These are phyloP conservation scores for Cephus nigrinus DNA, from an alignment of 2,888 invertebrate species.

Conservation along the genomic window DNA sequence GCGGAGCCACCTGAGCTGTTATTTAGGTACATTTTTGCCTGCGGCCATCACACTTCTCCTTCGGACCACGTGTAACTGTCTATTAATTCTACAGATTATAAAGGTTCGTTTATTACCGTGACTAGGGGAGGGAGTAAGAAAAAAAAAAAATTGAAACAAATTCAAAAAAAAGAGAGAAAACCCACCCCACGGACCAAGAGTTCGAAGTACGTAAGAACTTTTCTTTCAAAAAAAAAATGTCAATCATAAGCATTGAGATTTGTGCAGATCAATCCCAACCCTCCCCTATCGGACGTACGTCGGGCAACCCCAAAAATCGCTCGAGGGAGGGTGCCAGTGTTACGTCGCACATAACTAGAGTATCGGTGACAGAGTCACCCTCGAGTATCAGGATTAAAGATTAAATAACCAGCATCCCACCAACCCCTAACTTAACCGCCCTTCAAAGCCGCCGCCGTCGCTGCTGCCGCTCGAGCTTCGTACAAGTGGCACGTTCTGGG, in stretches of 20 bases:
- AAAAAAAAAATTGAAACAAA: constrained; percentile 1
- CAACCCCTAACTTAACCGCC: constrained; percentile 47
- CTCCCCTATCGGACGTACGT: constrained; percentile 16
- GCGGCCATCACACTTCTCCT: constrained; percentile 47
- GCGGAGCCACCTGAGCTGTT: constrained; percentile 53
- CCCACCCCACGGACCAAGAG: not conserved
- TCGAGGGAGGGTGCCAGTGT: constrained; percentile 17
- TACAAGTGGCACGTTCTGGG: constrained; percentile 1
- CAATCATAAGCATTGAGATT: constrained; percentile 17
- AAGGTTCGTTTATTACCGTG: constrained; percentile 25
- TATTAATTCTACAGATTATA: constrained; percentile 32
- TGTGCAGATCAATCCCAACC: constrained; percentile 25
- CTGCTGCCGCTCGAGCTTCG: constrained; percentile 12
- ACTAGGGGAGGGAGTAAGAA: constrained; percentile 13
- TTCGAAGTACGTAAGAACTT: not conserved
- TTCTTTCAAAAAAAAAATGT: not conserved
- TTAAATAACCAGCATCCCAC: constrained; percentile 62
- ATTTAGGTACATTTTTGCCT: constrained; percentile 56
- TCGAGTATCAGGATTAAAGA: constrained; percentile 62
- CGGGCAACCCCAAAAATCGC: constrained; percentile 37
- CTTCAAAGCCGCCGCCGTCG: constrained; percentile 34
- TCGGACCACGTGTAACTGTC: constrained; percentile 34
- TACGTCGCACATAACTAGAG: constrained; percentile 26
- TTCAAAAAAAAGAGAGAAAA: not conserved
- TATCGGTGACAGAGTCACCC: constrained; percentile 56